Base-by-base conservation (phyloP, 2,888 invertebrate species). In the Onchidella celtica region DNA sequence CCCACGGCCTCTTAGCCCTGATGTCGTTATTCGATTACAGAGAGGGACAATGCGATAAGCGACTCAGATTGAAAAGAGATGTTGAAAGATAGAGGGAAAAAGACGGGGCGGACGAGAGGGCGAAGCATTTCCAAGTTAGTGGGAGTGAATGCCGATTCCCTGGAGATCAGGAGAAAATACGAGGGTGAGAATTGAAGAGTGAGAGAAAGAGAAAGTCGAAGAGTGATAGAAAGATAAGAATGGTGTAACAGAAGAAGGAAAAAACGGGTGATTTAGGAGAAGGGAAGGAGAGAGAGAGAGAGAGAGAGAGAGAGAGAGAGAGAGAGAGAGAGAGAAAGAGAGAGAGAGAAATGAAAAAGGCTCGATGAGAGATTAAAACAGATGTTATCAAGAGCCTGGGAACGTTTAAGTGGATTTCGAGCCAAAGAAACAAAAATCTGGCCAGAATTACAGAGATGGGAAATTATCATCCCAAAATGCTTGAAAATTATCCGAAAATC, bases 311-410 rank as follows among this genome's bases (percentile, higher is more conserved):
- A 61, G 6, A n/a, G 61, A 61, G n/a, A 61, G 61, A 61, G n/a
- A 61, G 61, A 61, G n/a, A 61, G 61, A n/a, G n/a, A 61, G 61
- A 61, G n/a, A 61, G 61, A 61, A 6, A 61, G 47, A 17, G 47
- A 47, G 47, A 17, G 47, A 17, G 9, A 47, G 47, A 47, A 17
- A 47, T 6, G 17, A 47, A 47, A 47, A 6, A 17, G 47, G 47
- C 47, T 11, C 47, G 47, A 47, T n/a, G n/a, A n/a, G n/a, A n/a
- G n/a, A n/a, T n/a, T n/a, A n/a, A n/a, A n/a, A n/a, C n/a, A n/a
- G n/a, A n/a, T n/a, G n/a, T n/a, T n/a, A n/a, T n/a, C n/a, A n/a
- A n/a, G n/a, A n/a, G n/a, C n/a, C n/a, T n/a, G n/a, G n/a, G n/a
- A n/a, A n/a, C n/a, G n/a, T n/a, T n/a, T n/a, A n/a, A n/a, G n/a